These are phyloP conservation scores for Lasioglossum oenotherae DNA, from an alignment of 2,888 invertebrate genomes.

Conservation along the genomic window DNA sequence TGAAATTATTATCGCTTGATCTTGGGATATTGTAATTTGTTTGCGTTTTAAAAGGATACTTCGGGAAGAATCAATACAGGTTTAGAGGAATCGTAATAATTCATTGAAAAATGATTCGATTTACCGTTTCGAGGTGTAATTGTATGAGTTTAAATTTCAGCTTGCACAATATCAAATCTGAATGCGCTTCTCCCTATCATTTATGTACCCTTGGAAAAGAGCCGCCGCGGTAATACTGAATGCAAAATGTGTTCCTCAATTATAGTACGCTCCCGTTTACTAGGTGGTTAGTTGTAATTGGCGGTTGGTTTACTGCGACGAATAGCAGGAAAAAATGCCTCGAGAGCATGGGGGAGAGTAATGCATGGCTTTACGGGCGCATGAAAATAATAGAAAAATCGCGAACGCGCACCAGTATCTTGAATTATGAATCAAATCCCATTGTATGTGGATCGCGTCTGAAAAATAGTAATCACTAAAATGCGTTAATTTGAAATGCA, in stretches of 20 bases:
- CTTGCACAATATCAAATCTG: not conserved
- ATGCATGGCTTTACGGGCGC: not conserved
- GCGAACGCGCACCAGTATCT: not conserved
- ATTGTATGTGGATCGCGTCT: not conserved
- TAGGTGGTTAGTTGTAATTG: constrained; percentile 1
- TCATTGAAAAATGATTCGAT: not conserved
- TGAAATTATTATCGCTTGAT: not conserved
- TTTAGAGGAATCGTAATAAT: not conserved
- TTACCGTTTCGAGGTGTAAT: not conserved
- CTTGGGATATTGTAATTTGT: not conserved
- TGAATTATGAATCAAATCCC: not conserved
- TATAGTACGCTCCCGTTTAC: not conserved
- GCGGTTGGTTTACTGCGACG: not conserved
- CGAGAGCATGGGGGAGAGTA: not conserved
- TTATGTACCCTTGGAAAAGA: not conserved
- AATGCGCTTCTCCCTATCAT: not conserved
- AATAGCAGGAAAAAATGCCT: not conserved
- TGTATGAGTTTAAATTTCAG: not conserved
- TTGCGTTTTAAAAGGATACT: not conserved
- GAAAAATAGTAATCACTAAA: not conserved
- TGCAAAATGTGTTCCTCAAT: not conserved
- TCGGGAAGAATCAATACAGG: not conserved
- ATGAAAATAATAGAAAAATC: not conserved
- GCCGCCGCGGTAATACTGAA: not conserved
- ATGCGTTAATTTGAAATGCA: not conserved